Evolutionary conservation across 2,888 invertebrate genomes (phyloP), one percentile per base, ranked within the genome.

Genomic region (Clepsis dumicolana): DNA sequence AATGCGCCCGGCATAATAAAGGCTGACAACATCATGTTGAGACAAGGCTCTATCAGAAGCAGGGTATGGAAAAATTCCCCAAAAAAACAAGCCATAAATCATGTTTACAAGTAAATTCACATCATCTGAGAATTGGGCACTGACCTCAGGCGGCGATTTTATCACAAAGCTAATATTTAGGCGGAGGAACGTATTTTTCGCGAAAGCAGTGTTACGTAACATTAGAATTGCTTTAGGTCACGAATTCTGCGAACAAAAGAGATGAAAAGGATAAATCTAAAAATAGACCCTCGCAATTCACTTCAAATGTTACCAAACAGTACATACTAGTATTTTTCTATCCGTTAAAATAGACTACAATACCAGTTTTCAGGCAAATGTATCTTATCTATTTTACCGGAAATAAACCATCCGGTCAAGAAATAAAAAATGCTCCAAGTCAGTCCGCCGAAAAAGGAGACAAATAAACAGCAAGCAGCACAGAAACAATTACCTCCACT

Each of bases 121-220:
- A 76, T 76, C 10, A 75, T 73, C 70, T 29, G 72, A 77, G 73
- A 80, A 77, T 74, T 74, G 81, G 75, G 70, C 83, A 80, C 76
- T 77, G 84, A 86, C 80, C 83, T 74, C 76, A 18, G 63, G 72
- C 82, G 78, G 81, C 54, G 86, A 86, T 84, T 71, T 81, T 83
- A 86, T 87, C 85, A 75, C 69, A 81, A 86, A 81, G 80, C 64
- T 66, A 72, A 78, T 78, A 76, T 78, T 77, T 74, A 74, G 72
- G 72, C 80, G 81, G 50, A 81, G 77, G 77, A 76, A 82, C 67
- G 73, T 78, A 82, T 80, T 85, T 44, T 83, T 81, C 71, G 75
- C 80, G 75, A 80, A 80, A 75, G 74, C 73, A 72, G 72, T 67
- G 78, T 76, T 75, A 81, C 75, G 77, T 76, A 80, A 80, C 71